Percentiles rank a stretch among this genome's conserved stretches.
These are phyloP conservation scores for Coreoperca whiteheadi DNA, from an alignment of 2,113 vertebrate species.

Conservation along the genomic window DNA sequence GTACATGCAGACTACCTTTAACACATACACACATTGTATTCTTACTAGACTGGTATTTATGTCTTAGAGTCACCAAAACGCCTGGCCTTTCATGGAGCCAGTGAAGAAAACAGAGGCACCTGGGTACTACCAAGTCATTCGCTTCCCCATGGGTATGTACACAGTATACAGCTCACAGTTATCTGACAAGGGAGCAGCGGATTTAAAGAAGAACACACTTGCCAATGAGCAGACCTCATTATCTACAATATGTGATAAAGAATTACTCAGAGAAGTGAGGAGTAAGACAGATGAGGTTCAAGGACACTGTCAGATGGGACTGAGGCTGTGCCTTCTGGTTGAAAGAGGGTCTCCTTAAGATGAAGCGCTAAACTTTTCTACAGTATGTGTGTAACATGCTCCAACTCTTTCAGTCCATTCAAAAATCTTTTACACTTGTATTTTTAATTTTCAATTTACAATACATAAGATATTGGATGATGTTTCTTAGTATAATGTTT, in stretches of 20 bases:
- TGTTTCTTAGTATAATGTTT: no score
- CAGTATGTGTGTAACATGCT: no score
- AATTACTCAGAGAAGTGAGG: neutral
- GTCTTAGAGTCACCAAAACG: slow-evolving; percentile 95
- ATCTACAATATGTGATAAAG: neutral
- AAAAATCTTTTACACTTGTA: neutral
- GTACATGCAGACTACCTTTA: neutral
- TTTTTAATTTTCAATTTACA: neutral
- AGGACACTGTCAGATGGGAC: neutral
- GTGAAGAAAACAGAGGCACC: slow-evolving; percentile 99
- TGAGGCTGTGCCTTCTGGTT: neutral
- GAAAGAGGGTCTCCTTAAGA: neutral
- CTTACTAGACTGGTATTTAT: slow-evolving; percentile 67
- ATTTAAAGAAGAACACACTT: neutral
- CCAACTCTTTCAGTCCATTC: neutral
- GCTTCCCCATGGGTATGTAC: slow-evolving; percentile 97
- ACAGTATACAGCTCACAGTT: neutral
- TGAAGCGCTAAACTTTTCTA: neutral
- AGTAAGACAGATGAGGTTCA: neutral
- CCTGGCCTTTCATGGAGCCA: slow-evolving; percentile 99
- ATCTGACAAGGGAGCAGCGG: neutral
- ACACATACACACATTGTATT: neutral
- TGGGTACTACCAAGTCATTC: slow-evolving; percentile 99
- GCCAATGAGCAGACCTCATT: neutral
- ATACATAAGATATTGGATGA: no score